Evolutionary conservation across 2,113 vertebrate genomes (phyloP), one percentile per base, ranked within the genome.

Genomic region (Trachemys scripta): DNA sequence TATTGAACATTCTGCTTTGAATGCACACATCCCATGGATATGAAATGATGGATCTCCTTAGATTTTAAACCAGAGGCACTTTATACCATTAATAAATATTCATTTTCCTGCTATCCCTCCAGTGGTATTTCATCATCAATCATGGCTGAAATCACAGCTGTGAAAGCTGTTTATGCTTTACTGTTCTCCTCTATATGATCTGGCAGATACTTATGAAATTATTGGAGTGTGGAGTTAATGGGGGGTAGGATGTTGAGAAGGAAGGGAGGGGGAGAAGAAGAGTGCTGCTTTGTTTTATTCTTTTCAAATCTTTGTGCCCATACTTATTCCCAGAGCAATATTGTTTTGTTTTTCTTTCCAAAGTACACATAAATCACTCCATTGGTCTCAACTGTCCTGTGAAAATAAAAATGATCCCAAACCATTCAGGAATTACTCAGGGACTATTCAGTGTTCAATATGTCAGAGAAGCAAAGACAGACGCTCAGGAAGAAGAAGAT

Each of bases 71-170:
- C 96, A 97, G 95, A 1, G 1, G 97, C 98, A 98, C 96, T 98
- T 98, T 97, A 98, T 98, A 97, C 97, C 97, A 98, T 98, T 98
- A 98, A 98, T 98, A 98, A 98, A 98, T 98, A 98, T 98, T 98
- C 98, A 98, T 98, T 98, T 98, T 98, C 97, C 91, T 97, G 92
- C 98, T 97, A 97, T 98, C 96, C 96, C 96, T 98, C 97, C 96
- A 98, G 97, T 96, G 96, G 97, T 98, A 98, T 98, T 98, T 98
- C 97, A 98, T 98, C 98, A 98, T 98, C 98, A 98, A 98, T 98
- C 98, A 98, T 97, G 97, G 97, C 97, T 97, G 96, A 98, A 98
- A 97, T 98, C 98, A 98, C 98, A 98, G 98, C 98, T 98, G 98
- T 97, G 97, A 97, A 97, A 98, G 96, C 94, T 98, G 96, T 98